phyloP scores from a whole-genome alignment of 2,797 vertebrate genomes.

The Pteronotus mesoamericanus region DNA sequence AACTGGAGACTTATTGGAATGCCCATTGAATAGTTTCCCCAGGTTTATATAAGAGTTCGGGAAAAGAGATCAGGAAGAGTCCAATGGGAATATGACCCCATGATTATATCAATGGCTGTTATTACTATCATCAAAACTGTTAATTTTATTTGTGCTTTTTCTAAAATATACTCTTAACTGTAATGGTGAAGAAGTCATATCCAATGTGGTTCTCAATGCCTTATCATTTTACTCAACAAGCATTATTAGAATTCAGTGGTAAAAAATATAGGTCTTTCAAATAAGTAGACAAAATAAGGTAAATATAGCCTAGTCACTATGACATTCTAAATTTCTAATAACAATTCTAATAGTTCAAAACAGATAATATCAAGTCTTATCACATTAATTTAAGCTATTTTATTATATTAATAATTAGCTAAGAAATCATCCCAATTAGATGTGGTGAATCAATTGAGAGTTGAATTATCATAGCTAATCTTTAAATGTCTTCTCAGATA shows the following conservation, averaged over 20 bases:
- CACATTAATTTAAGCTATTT: background rate
- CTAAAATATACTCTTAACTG: background rate
- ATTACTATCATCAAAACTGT: background rate
- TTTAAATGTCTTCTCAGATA: conserved; percentile 32
- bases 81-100: background rate
- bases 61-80: background rate
- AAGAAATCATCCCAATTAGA: background rate
- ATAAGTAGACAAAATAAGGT: background rate
- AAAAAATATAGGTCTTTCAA: background rate
- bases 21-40: background rate
- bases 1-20: background rate
- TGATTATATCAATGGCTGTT: too few relatives aligned
- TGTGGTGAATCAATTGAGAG: background rate
- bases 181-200: background rate
- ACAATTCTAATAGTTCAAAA: background rate
- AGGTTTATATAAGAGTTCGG: background rate
- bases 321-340: background rate
- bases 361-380: background rate
- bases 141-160: background rate
- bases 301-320: background rate
- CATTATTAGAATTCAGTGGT: background rate
- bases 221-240: background rate
- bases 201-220: background rate
- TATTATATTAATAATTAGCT: background rate
- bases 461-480: background rate